Percentiles rank a stretch among this genome's conserved stretches.
phyloP scores from a whole-genome alignment of 2,797 vertebrate species.

The Vultur gryphus region DNA sequence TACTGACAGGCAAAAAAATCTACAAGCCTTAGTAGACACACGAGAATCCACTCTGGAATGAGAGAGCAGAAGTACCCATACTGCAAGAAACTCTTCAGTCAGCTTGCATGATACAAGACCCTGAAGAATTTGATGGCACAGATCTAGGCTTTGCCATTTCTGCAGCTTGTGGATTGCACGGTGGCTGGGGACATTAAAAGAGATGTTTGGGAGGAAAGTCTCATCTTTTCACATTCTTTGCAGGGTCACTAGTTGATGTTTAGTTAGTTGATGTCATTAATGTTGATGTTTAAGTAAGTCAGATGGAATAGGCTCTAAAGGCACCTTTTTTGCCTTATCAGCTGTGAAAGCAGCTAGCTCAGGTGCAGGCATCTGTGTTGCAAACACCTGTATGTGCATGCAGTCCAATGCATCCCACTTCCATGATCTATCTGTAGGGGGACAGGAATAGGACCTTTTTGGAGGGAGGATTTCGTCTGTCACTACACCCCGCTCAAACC shows the following conservation, averaged over 20 bases:
- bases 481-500: neutral
- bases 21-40: neutral
- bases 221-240: neutral
- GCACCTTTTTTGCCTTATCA: neutral
- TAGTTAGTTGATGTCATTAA: neutral
- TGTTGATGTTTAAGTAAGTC: slow-evolving; percentile 33
- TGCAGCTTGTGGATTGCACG: neutral
- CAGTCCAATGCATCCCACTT: neutral
- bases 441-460: neutral
- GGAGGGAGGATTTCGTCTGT: neutral
- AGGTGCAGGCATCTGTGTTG: neutral
- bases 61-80: neutral
- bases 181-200: neutral
- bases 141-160: neutral
- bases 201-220: neutral
- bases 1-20: neutral
- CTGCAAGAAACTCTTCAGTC: neutral
- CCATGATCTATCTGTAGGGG: neutral
- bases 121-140: neutral
- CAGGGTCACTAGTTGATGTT: neutral
- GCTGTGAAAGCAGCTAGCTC: neutral
- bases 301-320: neutral
- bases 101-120: neutral
- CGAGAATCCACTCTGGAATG: neutral
- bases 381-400: neutral